phyloP scores from a whole-genome alignment of 2,797 vertebrate species.

The Mormyrus hasselquistii region DNA sequence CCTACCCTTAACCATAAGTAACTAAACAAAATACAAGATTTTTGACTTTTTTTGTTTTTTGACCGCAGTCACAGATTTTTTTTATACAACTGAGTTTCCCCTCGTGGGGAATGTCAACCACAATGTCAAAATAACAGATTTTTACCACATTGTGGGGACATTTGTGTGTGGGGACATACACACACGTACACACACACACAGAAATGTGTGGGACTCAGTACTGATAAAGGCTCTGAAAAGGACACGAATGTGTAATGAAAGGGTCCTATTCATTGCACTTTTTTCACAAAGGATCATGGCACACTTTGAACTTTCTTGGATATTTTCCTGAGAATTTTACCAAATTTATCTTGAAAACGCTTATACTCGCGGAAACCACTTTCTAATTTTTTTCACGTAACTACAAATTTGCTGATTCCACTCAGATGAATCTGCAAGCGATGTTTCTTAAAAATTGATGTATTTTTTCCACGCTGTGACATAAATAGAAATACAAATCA shows the following conservation, averaged over 20 bases:
- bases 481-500: neutral
- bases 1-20: neutral
- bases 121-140: neutral
- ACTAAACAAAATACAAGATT: neutral
- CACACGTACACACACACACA: neutral
- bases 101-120: slow-evolving; percentile 57
- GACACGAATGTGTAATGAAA: slow-evolving; percentile 91
- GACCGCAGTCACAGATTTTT: neutral
- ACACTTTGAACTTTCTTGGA: slow-evolving; percentile 42
- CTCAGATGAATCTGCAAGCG: neutral
- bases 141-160: neutral
- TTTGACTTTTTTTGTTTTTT: neutral
- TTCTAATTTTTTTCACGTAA: neutral
- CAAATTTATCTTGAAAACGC: neutral
- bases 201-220: slow-evolving; percentile 85
- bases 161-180: neutral
- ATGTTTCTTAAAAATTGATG: neutral
- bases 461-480: neutral
- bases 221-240: slow-evolving; percentile 95
- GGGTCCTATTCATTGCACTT: slow-evolving; percentile 81
- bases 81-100: neutral
- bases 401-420: neutral
- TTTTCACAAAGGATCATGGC: slow-evolving; percentile 69
- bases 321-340: slow-evolving; percentile 48
- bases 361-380: neutral